Base-by-base conservation (phyloP, 2,797 vertebrate genomes). In the Ibycter americanus region DNA sequence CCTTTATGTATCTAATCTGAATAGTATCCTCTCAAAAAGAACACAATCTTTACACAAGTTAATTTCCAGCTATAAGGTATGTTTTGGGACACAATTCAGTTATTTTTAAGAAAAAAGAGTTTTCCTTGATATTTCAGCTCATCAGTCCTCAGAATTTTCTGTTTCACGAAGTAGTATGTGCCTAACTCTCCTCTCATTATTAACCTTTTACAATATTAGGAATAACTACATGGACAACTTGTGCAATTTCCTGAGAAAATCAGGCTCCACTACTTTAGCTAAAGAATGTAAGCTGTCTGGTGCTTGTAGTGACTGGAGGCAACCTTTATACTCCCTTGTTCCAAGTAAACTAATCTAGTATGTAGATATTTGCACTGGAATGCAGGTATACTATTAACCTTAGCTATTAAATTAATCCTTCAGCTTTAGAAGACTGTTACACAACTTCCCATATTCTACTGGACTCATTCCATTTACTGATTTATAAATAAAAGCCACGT, bases 301-400 rank as follows among this genome's bases (percentile, higher is more conserved):
- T 0, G 0, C 5, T 34, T 55, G 8, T 11, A 78, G 27, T 56
- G 31, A n/a, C 13, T 68, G 23, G 15, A 89, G 15, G 5, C 20
- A 89, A 27, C 9, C 5, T 44, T 82, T 79, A 36, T 32, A 38
- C 8, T 67, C 16, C 13, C 23, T 32, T 59, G 56, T 71, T 65
- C 34, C 26, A 67, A 9, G 2, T 58, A 49, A 67, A 55, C 21
- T 55, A 55, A 11, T 11, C 2, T 34, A 82, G 7, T 21, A 38
- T 61, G 13, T 19, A 68, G n/a, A 34, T 38, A 27, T 42, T 58
- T 84, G 15, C 15, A 42, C 38, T 61, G 29, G 55, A 93, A 84
- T 70, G 9, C 29, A 70, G 15, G 12, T 65, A 18, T 76, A 21
- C 17, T 23, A 38, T 71, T 90, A 65, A 62, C 62, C 26, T 66